phyloP scores from a whole-genome alignment of 2,113 vertebrate species.

The Deroptyus accipitrinus region DNA sequence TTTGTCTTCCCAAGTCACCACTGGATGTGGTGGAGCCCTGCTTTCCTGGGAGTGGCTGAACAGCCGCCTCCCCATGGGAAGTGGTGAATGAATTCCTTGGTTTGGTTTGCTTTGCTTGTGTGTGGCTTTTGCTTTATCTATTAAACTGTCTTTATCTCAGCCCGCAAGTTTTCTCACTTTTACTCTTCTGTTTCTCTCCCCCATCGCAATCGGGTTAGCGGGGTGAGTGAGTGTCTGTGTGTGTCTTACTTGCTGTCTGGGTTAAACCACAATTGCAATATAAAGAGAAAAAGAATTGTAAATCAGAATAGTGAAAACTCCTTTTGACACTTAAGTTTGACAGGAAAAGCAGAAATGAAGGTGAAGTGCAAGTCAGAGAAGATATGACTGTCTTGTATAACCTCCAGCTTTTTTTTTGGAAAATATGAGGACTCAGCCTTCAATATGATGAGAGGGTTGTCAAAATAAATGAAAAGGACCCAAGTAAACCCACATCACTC shows the following conservation, averaged over 20 bases:
- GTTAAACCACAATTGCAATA: not conserved
- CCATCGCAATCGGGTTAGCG: not conserved
- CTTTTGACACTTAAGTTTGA: not conserved
- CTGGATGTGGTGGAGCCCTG: no score
- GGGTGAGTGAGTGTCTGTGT: not conserved
- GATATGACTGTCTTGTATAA: not conserved
- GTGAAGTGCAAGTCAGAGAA: slow-evolving; percentile 44
- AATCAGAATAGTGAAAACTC: not conserved
- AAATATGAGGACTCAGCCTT: not conserved
- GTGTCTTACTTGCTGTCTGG: not conserved
- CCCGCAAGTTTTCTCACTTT: not conserved
- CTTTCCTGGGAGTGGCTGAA: not conserved
- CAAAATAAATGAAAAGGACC: not conserved
- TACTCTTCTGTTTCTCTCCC: not conserved
- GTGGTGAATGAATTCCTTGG: accelerated
- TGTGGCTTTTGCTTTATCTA: not conserved
- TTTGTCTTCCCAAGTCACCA: not conserved
- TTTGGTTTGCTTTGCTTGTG: not conserved
- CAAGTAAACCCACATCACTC: not conserved
- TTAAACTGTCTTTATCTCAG: not conserved
- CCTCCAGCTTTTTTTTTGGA: not conserved
- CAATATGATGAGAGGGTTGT: not conserved
- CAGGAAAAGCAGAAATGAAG: slow-evolving; percentile 16
- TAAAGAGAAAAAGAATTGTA: not conserved
- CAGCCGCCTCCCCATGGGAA: not conserved